These are phyloP conservation scores for Serranus cabrilla DNA, from an alignment of 2,797 vertebrate genomes.

Conservation along the genomic window DNA sequence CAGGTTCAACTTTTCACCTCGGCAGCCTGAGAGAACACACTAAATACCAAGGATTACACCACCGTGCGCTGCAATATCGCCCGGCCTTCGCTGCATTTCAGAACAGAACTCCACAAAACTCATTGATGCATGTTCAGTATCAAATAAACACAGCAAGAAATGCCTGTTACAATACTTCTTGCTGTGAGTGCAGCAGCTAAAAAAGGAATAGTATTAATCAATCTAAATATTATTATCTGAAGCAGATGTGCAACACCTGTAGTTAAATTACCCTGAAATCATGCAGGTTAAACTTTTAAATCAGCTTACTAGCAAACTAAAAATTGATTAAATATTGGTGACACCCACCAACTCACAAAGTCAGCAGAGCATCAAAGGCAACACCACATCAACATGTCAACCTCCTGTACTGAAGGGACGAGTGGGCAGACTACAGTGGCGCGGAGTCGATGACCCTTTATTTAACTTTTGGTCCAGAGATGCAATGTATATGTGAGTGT, in stretches of 20 bases:
- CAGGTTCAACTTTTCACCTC: conserved; percentile 86
- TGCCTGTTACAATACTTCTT: not conserved
- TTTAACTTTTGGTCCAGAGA: conserved; percentile 20
- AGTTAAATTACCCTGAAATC: not conserved
- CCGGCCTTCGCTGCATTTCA: conserved; percentile 40
- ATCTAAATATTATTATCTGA: not conserved
- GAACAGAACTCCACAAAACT: conserved; percentile 38
- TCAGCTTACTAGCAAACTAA: not conserved
- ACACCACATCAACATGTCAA: not conserved
- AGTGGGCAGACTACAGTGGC: not conserved
- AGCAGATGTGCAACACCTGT: conserved; percentile 12
- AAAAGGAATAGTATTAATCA: not conserved
- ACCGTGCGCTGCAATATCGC: conserved; percentile 60
- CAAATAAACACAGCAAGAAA: conserved; percentile 25
- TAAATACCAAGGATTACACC: conserved; percentile 75
- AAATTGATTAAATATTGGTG: conserved; percentile 11
- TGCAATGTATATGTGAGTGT: not conserved
- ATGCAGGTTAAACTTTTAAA: not conserved
- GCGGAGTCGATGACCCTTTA: not conserved
- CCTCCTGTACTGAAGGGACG: not conserved
- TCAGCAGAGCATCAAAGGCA: conserved; percentile 20
- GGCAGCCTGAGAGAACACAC: conserved; percentile 75
- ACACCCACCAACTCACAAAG: not conserved
- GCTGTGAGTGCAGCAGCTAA: not conserved
- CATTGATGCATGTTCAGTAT: conserved; percentile 35